Evolutionary conservation across 1,140 invertebrate species (phyloP).

Genomic region (Drosophila leontia): DNA sequence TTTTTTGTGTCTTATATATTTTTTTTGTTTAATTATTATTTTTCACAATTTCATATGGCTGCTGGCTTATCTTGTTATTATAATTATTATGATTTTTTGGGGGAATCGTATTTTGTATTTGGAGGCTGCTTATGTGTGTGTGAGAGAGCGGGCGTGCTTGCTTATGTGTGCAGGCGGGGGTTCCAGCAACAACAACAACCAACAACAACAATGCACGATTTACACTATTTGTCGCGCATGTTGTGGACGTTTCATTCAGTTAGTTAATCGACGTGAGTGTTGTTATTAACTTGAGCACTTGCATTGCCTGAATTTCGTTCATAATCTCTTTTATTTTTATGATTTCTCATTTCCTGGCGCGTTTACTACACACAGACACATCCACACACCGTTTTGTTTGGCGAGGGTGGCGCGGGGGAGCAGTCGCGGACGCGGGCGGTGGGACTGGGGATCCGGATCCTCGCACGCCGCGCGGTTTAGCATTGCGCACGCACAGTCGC

Average conservation of each 20-base stretch:
- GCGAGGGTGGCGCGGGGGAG: constrained; percentile 10
- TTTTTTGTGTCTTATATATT: constrained; percentile 14
- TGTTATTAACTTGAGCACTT: constrained; percentile 22
- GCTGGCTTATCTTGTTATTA: constrained; percentile 22
- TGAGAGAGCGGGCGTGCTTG: constrained; percentile 10
- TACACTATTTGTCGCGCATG: constrained; percentile 36
- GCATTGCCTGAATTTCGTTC: constrained; percentile 17
- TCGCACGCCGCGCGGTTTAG: constrained; percentile 23
- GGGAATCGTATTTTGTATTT: constrained; percentile 1
- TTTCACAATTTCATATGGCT: constrained; percentile 17
- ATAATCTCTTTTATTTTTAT: constrained; percentile 34
- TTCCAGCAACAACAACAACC: constrained; percentile 27
- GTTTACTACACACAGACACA: constrained; percentile 11
- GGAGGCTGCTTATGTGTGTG: constrained; percentile 17
- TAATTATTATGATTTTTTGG: constrained; percentile 1
- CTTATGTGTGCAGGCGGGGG: constrained; percentile 29
- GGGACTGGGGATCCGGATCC: constrained; percentile 34
- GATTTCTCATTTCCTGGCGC: constrained; percentile 52
- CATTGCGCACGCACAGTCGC: constrained; percentile 34
- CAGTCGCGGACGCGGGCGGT: constrained; percentile 7
- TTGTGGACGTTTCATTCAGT: constrained; percentile 6
- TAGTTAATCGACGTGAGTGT: not conserved
- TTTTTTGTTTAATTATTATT: not conserved
- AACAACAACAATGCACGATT: constrained; percentile 33
- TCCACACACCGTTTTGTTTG: constrained; percentile 5